Evolutionary conservation across 2,113 vertebrate genomes (phyloP), one percentile per base, ranked within the genome.

Genomic region (Vulpes vulpes): DNA sequence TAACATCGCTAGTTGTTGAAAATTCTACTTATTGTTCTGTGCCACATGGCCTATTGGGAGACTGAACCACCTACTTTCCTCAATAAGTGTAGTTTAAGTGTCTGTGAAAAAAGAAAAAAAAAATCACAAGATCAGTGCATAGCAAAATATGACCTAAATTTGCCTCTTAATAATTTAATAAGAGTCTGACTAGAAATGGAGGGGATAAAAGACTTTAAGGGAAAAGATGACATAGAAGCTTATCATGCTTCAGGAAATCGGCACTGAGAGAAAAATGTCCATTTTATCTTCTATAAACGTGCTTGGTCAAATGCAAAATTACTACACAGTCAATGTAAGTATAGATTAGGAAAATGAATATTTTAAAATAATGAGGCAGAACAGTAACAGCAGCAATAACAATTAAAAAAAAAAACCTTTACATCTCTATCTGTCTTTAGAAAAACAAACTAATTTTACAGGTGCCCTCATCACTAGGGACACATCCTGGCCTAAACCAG

Each of bases 291-390:
- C 59, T 81, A 53, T 53, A 35, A 82, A 76, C 67, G 20, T 57
- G 53, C 16, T 96, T 38, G 83, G 35, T 38, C 73, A 80, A 43
- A 84, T 53, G 86, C 22, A 91, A 95, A 82, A 91, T 79, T 49
- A 30, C n/a, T 38, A 22, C 15, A 79, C 4, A 69, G 17, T 74
- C 43, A 81, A 67, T 55, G 43, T 83, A 85, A 89, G 76, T 78
- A 57, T 17, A 65, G 30, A 91, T 81, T 55, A 59, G 17, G 32
- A 89, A 73, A 80, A 89, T 79, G 14, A 85, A 53, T 62, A 14
- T 32, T 65, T 95, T 92, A n/a, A 86, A 95, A 60, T 79, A 57
- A 25, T 27, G 11, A 53, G 43, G 20, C 1, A 15, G 16, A 76
- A 49, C 12, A 49, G 16, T 14, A 49, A 14, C 14, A 76, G 30